Evolutionary conservation across 2,888 invertebrate genomes (phyloP), one percentile per base, ranked within the genome.

Genomic region (Aspidiotus destructor): DNA sequence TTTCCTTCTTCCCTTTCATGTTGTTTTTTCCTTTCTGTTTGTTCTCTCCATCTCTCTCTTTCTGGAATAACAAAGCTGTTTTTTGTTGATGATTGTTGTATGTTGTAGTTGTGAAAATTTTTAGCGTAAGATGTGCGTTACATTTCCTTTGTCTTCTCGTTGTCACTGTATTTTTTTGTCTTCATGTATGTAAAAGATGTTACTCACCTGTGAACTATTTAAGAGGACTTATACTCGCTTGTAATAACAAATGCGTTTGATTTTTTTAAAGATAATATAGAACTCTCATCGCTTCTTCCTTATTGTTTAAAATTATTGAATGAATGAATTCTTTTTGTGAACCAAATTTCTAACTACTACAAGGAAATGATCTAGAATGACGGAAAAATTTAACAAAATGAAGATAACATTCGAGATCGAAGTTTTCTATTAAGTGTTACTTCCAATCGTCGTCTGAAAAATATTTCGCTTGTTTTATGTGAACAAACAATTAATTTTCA

Each of bases 51-150:
- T 28, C 28, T 28, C 28, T 28, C 28, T 28, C 28, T 28, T 6
- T 48, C 48, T 48, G 48, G 10, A 48, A 48, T 48, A 48, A 48
- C 10, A 28, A 28, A 28, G 28, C 28, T 28, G 28, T 28, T 28
- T 28, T 28, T 28, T 28, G 28, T 28, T 48, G 10, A 48, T 64
- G 41, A 65, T 57, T 58, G 48, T 65, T 64, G 42, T 41, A 57
- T 65, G 57, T 58, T 65, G 58, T 65, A 65, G 65, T 65, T 65
- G 65, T 58, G 57, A 65, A 58, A 28, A 11, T 48, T n/a, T n/a
- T 48, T 13, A 48, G 48, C n/a, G 6, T 48, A 48, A 48, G 48
- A 48, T 48, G 11, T 48, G n/a, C 48, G 48, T 48, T 48, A 48
- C 6, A 13, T 48, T n/a, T 48, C 48, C n/a, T 11, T 48, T 48